Evolutionary conservation across 1,140 invertebrate species (phyloP), one percentile per base, ranked within the genome.

Genomic region (Caenorhabditis remanei): DNA sequence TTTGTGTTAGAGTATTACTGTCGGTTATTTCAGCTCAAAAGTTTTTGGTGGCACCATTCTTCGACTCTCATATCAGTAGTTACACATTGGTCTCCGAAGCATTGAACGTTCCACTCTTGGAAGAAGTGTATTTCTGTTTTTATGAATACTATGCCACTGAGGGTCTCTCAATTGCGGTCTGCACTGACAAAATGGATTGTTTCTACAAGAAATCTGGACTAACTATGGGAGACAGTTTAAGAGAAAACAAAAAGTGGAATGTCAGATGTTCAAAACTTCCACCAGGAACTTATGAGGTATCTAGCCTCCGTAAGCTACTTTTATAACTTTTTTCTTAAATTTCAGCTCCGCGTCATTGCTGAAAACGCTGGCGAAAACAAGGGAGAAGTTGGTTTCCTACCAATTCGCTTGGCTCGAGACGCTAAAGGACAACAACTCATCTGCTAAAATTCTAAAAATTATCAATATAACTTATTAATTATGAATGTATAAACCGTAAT

Each of bases 51-150:
- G 87, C 87, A 32, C 87, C 87, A 43, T 88, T 88, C 84, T 63
- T 61, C 3, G 87, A 88, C n/a, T 84, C 67, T 19, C 83, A 88
- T 43, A 79, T 85, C 13, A 75, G 55, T 13, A 84, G 84, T 32
- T 88, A 85, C 56, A 88, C 83, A 11, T 55, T 88, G 41, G 87
- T 88, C 1, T 88, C 87, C 0, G 87, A 88, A 79, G 19, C 87
- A 5, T 46, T 88, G 21, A 82, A 65, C 16, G 48, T 88, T 82
- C 87, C 82, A 21, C 83, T 82, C 16, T 55, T 88, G 11, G 61
- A 88, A 58, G 88, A 87, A 43, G 63, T 89, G 0, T 89, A 83
- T 43, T 89, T 89, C 86, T 89, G 88, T 46, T 89, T 89, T 55
- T 89, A 89, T 63, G 88, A 89, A 63, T 88, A 88, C 19, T 82